These are phyloP conservation scores for Hydrolagus colliei DNA, from an alignment of 2,797 vertebrate species.

Conservation along the genomic window DNA sequence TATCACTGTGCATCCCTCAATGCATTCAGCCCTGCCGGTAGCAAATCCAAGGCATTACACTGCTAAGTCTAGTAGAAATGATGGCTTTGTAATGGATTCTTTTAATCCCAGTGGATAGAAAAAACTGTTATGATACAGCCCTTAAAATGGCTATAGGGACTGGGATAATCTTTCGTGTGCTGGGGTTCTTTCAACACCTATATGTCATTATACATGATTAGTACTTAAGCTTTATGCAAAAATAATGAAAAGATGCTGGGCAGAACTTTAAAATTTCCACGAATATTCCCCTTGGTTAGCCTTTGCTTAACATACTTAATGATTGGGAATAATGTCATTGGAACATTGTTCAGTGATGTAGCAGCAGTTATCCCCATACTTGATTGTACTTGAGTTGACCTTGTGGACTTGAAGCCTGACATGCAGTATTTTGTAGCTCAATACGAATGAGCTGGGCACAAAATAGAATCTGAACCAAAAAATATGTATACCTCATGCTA, in stretches of 20 bases:
- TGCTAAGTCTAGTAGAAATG: neutral
- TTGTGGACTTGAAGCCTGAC: neutral
- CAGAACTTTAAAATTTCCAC: neutral
- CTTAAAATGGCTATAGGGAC: neutral
- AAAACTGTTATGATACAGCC: neutral
- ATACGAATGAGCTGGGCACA: neutral
- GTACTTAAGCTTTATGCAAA: neutral
- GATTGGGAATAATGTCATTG: neutral
- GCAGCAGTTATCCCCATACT: neutral
- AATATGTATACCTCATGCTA: too few relatives aligned
- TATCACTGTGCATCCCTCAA: neutral
- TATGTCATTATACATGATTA: neutral
- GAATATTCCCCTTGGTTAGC: neutral
- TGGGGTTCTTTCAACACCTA: neutral
- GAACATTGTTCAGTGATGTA: neutral
- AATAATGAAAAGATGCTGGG: neutral
- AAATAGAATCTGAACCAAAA: neutral
- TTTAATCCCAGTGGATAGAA: neutral
- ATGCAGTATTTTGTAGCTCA: neutral
- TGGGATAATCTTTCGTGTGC: neutral
- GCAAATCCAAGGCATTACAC: neutral
- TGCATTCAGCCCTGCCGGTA: neutral
- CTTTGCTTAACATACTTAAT: neutral
- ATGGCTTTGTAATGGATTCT: constrained; percentile 19
- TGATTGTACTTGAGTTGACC: neutral